A percentile compares a stretch with the other conserved stretches of the same genome.
Evolutionary conservation across 2,113 vertebrate genomes (phyloP).

Genomic region (Tonatia bakeri): DNA sequence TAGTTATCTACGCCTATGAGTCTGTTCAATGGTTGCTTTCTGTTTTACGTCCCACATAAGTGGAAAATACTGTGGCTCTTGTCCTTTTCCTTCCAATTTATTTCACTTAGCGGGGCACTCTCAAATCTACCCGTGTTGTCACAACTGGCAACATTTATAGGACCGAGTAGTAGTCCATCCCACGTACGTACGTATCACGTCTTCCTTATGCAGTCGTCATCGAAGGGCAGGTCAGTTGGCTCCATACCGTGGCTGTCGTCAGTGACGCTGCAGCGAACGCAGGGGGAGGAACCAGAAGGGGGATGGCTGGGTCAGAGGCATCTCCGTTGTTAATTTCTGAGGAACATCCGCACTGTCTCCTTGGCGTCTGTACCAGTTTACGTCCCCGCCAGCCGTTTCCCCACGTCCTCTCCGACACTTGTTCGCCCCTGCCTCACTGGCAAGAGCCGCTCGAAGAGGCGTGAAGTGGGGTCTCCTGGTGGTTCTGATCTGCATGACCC

Average conservation of each 20-base stretch:
- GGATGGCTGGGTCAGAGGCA: background rate
- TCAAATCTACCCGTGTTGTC: background rate
- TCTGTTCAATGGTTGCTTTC: background rate
- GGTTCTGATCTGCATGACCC: background rate
- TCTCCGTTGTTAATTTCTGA: background rate
- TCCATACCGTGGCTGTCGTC: background rate
- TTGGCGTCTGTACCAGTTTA: background rate
- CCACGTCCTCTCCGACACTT: background rate
- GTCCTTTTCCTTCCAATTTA: background rate
- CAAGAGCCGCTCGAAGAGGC: background rate
- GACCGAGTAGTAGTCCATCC: background rate
- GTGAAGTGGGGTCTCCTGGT: background rate
- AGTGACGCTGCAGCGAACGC: background rate
- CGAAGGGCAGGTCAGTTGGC: no score
- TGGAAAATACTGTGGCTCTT: background rate
- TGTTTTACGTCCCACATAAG: background rate
- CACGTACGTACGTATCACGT: no score
- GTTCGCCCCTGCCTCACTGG: background rate
- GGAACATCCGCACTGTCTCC: background rate
- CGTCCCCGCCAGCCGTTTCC: background rate
- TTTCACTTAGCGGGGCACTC: background rate
- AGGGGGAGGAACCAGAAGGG: background rate
- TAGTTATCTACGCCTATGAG: background rate
- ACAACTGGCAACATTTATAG: background rate
- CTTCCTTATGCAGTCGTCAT: no score